Percentiles rank a stretch among this genome's conserved stretches.
These are phyloP conservation scores for Ornithoptera alexandrae DNA, from an alignment of 2,888 invertebrate genomes.

Conservation along the genomic window DNA sequence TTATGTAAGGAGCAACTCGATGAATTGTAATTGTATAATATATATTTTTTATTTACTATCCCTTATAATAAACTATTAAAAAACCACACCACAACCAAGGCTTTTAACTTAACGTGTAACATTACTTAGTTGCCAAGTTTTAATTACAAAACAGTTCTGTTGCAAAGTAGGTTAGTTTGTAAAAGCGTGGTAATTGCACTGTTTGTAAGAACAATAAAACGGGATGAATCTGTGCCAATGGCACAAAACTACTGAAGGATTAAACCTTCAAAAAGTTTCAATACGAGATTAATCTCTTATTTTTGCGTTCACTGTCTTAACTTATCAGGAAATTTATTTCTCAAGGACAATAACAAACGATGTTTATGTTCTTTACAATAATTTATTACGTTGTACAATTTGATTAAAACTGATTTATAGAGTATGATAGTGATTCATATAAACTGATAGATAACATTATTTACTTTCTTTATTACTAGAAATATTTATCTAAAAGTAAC, in stretches of 20 bases:
- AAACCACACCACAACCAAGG: neutral
- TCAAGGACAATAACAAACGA: constrained; percentile 6
- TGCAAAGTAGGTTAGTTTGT: constrained; percentile 9
- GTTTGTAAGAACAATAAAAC: constrained; percentile 16
- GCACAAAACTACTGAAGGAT: constrained; percentile 8
- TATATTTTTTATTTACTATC: neutral
- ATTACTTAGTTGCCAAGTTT: neutral
- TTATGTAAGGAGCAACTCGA: no score
- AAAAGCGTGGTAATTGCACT: constrained; percentile 13
- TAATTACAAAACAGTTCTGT: constrained; percentile 2
- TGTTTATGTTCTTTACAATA: constrained; percentile 1
- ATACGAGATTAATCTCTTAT: constrained; percentile 2
- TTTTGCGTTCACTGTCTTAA: constrained; percentile 4
- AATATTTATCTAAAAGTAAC: no score
- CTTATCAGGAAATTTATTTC: constrained; percentile 11
- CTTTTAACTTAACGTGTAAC: neutral
- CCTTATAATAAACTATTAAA: neutral
- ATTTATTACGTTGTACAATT: neutral
- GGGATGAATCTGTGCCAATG: constrained; percentile 12
- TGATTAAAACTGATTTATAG: neutral
- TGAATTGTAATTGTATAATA: no score
- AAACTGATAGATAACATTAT: neutral
- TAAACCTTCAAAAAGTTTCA: constrained; percentile 5
- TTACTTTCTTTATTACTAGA: neutral
- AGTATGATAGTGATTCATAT: neutral